Evolutionary conservation across 2,888 invertebrate species (phyloP).

Genomic region (Anarsia innoxiella): DNA sequence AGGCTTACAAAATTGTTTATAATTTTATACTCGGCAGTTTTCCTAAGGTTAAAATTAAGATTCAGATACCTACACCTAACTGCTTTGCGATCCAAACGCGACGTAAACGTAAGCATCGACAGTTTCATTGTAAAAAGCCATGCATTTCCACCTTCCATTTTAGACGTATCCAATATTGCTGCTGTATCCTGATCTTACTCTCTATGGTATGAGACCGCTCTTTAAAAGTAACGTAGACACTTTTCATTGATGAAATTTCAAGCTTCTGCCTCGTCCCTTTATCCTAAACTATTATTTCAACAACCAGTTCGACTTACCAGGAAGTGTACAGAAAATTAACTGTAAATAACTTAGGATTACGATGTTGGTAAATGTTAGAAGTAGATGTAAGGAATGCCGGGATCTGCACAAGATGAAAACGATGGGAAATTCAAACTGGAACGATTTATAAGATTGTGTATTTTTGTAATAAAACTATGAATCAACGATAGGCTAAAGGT

Average conservation of each 20-base stretch:
- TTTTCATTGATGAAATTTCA: slow-evolving; percentile 72
- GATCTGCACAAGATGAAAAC: slow-evolving; percentile 43
- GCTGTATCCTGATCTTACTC: slow-evolving; percentile 1
- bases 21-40: slow-evolving; percentile 71
- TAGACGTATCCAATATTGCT: slow-evolving; percentile 3
- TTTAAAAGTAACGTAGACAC: slow-evolving; percentile 18
- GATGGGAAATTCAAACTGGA: slow-evolving; percentile 27
- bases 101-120: slow-evolving; percentile 10
- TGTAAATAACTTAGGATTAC: slow-evolving; percentile 59
- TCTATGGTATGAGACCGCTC: too few relatives aligned
- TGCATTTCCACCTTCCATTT: slow-evolving; percentile 1
- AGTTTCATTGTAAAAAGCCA: slow-evolving; percentile 4
- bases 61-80: slow-evolving; percentile 17
- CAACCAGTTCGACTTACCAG: slow-evolving; percentile 46
- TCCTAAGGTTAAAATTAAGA: slow-evolving; percentile 66
- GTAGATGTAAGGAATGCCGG: slow-evolving; percentile 54
- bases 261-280: slow-evolving; percentile 53
- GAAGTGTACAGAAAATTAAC: slow-evolving; percentile 59
- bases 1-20: slow-evolving; percentile 69
- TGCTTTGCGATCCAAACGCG: slow-evolving; percentile 19
- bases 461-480: slow-evolving; percentile 60
- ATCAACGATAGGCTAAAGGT: slow-evolving; percentile 37
- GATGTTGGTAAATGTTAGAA: slow-evolving; percentile 54
- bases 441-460: slow-evolving; percentile 54
- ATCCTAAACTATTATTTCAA: slow-evolving; percentile 30